Evolutionary conservation across 2,888 invertebrate genomes (phyloP).

Genomic region (Meganola albula): DNA sequence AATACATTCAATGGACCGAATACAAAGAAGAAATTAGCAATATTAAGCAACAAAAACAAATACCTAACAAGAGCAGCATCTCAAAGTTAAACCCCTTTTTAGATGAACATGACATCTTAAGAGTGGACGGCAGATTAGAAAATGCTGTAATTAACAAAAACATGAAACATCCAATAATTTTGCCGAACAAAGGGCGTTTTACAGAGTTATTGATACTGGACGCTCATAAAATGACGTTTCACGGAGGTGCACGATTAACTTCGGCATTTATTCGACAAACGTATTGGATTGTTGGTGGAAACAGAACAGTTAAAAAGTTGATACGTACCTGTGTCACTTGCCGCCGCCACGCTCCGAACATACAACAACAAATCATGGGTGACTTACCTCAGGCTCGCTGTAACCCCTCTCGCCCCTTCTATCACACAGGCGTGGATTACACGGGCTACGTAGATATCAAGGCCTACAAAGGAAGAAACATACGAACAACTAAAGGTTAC

Average conservation of each 20-base stretch:
- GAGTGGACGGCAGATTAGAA: too few species aligned
- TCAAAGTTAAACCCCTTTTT: too few species aligned
- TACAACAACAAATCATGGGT: slow-evolving; percentile 1
- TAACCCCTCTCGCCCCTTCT: not conserved
- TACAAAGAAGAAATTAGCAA: too few species aligned
- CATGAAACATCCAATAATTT: not conserved
- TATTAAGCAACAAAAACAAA: too few species aligned
- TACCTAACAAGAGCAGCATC: too few species aligned
- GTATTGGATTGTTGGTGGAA: slow-evolving; percentile 6
- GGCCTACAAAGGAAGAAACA: not conserved
- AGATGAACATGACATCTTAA: too few species aligned
- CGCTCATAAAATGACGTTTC: slow-evolving; percentile 7
- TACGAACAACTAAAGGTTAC: slow-evolving; percentile 3
- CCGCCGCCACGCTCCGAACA: not conserved
- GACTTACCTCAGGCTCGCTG: not conserved
- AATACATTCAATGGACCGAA: too few species aligned
- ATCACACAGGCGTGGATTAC: slow-evolving; percentile 3
- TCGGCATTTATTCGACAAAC: slow-evolving; percentile 5
- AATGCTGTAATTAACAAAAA: not conserved
- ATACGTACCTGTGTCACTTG: not conserved
- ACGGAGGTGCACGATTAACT: slow-evolving; percentile 10
- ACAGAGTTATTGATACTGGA: slow-evolving; percentile 6
- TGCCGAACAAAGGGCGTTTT: slow-evolving; percentile 1
- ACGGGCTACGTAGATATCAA: slow-evolving; percentile 1
- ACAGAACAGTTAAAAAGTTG: not conserved